These are phyloP conservation scores for Irena cyanogastra DNA, from an alignment of 2,113 vertebrate species.

Conservation along the genomic window DNA sequence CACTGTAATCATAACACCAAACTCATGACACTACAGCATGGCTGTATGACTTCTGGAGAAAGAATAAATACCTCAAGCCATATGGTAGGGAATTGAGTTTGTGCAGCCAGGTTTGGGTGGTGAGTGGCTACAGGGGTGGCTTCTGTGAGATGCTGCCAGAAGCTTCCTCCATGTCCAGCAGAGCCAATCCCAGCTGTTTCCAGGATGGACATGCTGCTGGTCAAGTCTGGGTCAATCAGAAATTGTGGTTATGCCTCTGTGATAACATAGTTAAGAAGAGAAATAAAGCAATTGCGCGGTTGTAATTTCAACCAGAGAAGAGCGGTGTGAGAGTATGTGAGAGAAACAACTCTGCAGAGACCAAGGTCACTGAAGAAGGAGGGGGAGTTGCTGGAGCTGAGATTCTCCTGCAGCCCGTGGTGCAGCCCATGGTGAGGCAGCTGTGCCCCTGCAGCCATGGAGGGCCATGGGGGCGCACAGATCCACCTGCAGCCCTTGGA, in stretches of 20 bases:
- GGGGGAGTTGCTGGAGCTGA: rapidly evolving
- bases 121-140: not conserved
- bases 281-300: not conserved
- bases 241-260: not conserved
- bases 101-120: not conserved
- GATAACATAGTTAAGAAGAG: not conserved
- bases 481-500: not conserved
- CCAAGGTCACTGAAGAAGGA: not conserved
- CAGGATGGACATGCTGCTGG: not conserved
- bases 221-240: not conserved
- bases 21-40: not conserved
- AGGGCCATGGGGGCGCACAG: rapidly evolving
- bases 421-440: not conserved
- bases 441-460: not conserved
- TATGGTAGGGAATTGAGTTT: not conserved
- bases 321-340: rapidly evolving
- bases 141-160: not conserved
- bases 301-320: not conserved
- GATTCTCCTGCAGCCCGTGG: rapidly evolving
- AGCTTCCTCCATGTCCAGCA: not conserved
- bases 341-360: not conserved
- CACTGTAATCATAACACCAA: not conserved
- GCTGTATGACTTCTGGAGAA: not conserved
- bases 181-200: not conserved
- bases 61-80: not conserved